Evolutionary conservation across 2,888 invertebrate species (phyloP).

Genomic region (Glyphotaelius pellucidus): DNA sequence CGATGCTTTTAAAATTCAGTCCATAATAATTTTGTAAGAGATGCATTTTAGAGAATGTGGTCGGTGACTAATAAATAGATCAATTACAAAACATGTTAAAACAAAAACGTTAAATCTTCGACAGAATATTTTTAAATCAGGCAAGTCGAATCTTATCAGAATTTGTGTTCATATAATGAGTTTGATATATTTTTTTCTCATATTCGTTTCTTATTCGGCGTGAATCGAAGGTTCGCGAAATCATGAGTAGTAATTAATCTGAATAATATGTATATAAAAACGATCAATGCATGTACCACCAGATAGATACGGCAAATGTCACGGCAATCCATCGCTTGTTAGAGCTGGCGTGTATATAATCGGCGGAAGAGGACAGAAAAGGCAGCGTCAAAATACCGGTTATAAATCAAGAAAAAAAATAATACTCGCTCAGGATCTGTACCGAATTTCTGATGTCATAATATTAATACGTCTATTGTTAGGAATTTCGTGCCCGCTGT

Average conservation of each 20-base stretch:
- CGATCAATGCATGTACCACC: not conserved
- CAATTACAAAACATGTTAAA: not conserved
- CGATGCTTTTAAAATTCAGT: not conserved
- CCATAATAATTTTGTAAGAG: not conserved
- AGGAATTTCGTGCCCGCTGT: not conserved
- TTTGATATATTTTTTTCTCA: not conserved
- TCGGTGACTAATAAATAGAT: not conserved
- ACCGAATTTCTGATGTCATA: not conserved
- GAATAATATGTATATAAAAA: no score
- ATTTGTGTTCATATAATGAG: not conserved
- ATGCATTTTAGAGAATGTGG: not conserved
- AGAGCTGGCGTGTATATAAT: not conserved
- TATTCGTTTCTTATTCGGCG: not conserved
- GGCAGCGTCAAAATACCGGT: constrained; percentile 15
- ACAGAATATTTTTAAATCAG: not conserved
- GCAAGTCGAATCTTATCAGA: not conserved
- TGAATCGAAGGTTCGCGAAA: not conserved
- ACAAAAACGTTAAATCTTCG: no score
- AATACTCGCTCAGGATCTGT: not conserved
- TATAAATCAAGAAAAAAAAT: not conserved
- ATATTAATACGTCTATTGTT: not conserved
- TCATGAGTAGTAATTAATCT: not conserved
- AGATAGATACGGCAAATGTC: constrained; percentile 14
- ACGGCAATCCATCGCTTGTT: not conserved
- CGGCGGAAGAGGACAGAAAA: constrained; percentile 1